Evolutionary conservation across 2,113 vertebrate species (phyloP).

Genomic region (Machaerirhynchus nigripectus): DNA sequence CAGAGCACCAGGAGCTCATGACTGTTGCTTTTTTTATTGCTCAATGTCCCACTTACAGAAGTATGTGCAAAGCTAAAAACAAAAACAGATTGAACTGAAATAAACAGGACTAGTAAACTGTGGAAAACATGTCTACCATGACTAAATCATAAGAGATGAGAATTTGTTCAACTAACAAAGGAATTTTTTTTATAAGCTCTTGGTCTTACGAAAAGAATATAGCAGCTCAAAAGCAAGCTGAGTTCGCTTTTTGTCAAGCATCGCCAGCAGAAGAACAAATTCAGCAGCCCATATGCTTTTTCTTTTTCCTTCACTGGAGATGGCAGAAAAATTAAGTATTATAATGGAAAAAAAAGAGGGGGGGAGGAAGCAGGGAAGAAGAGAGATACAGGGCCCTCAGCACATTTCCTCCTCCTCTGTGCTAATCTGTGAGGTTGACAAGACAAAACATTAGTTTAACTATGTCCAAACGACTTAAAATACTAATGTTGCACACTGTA

Average conservation of each 20-base stretch:
- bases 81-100: neutral
- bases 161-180: neutral
- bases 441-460: neutral
- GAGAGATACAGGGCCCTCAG: neutral
- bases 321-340: neutral
- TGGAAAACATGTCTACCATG: neutral
- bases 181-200: neutral
- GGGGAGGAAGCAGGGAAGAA: neutral
- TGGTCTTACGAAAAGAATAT: neutral
- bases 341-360: fast-evolving
- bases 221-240: neutral
- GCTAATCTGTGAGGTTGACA: neutral
- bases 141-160: neutral
- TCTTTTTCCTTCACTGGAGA: neutral
- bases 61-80: neutral
- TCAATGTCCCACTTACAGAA: neutral
- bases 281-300: neutral
- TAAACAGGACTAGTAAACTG: neutral
- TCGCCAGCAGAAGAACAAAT: neutral
- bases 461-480: neutral
- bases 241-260: neutral
- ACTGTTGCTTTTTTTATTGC: neutral
- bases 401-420: neutral
- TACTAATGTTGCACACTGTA: neutral
- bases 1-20: neutral